Percentiles rank a stretch among this genome's conserved stretches.
Evolutionary conservation across 1,140 invertebrate genomes (phyloP).

Genomic region (Amyelois transitella): DNA sequence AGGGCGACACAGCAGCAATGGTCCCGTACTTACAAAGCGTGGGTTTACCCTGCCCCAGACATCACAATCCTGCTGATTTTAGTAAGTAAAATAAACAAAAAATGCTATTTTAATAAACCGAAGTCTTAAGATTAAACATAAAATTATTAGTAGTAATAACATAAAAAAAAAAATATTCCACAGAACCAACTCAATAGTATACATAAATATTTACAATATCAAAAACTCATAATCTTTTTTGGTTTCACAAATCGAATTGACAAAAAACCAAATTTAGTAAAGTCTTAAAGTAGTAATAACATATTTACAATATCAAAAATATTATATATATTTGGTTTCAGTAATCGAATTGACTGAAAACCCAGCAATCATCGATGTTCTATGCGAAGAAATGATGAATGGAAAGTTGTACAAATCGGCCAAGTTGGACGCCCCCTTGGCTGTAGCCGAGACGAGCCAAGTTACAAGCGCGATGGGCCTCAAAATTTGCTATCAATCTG

Average conservation of each 20-base stretch:
- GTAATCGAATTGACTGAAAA: conserved; percentile 73
- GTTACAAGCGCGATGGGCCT: conserved; percentile 37
- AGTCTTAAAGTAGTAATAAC: no score
- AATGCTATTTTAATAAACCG: no score
- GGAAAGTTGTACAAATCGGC: conserved; percentile 60
- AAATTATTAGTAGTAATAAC: no score
- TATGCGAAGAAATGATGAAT: conserved; percentile 58
- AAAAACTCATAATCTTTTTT: no score
- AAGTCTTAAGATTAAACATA: no score
- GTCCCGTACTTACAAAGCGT: conserved; percentile 81
- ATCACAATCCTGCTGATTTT: conserved; percentile 90
- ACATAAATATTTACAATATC: no score
- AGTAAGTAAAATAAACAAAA: no score
- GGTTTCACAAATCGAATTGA: no score
- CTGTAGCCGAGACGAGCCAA: conserved; percentile 19
- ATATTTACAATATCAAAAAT: not conserved
- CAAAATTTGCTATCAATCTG: conserved; percentile 53
- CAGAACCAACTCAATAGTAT: no score
- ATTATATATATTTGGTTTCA: conserved; percentile 32
- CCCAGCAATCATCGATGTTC: conserved; percentile 44
- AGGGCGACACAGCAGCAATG: conserved; percentile 80
- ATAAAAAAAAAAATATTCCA: no score
- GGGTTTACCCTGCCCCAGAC: conserved; percentile 82
- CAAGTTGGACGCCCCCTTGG: conserved; percentile 29
- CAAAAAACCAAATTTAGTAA: no score